A percentile compares a stretch with the other conserved stretches of the same genome.
phyloP scores from a whole-genome alignment of 2,888 invertebrate genomes.

The Beris morrisii region DNA sequence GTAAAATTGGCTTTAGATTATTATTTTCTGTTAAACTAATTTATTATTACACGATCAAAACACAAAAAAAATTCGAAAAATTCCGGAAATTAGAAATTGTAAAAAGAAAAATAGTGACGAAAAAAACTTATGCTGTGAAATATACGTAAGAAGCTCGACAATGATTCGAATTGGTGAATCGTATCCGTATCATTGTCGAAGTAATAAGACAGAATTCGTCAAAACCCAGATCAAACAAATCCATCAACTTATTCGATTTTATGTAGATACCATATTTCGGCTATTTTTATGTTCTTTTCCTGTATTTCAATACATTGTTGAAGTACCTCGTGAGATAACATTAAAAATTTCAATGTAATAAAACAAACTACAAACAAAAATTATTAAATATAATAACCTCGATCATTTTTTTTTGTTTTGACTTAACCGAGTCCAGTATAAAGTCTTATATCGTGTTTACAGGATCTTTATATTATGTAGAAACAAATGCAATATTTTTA shows the following conservation, averaged over 20 bases:
- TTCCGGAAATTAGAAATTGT: no score
- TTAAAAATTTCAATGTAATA: conserved; percentile 29
- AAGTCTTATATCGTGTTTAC: no score
- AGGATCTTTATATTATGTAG: no score
- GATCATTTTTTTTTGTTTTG: no score
- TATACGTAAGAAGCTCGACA: not conserved
- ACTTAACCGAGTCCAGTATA: no score
- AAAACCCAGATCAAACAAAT: conserved; percentile 4
- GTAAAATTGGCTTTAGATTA: no score
- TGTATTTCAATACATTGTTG: conserved; percentile 33
- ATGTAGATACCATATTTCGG: conserved; percentile 11
- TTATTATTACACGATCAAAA: no score
- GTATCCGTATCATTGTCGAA: conserved; percentile 19
- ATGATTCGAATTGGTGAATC: not conserved
- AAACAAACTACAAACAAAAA: conserved; percentile 16
- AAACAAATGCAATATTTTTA: no score
- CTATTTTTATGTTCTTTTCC: conserved; percentile 32
- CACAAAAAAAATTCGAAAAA: no score
- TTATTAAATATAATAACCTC: not conserved
- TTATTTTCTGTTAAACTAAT: no score
- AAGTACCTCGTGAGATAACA: conserved; percentile 27
- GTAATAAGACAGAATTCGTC: conserved; percentile 17
- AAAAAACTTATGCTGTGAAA: not conserved
- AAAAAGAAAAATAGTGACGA: not conserved
- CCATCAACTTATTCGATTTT: not conserved